These are phyloP conservation scores for Menidia menidia DNA, from an alignment of 2,797 vertebrate species.

Conservation along the genomic window DNA sequence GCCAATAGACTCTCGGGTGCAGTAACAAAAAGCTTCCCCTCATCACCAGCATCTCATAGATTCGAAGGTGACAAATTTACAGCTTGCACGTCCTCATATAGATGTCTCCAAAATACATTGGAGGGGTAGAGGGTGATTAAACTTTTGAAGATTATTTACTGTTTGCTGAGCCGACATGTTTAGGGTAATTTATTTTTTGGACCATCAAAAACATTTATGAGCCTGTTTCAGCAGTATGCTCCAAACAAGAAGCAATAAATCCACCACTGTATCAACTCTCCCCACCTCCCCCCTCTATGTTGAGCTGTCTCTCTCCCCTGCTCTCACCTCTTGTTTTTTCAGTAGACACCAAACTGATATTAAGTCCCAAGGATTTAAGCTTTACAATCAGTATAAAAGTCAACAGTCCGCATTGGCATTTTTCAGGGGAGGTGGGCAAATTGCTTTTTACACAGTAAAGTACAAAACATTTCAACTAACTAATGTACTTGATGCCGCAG, in stretches of 20 bases:
- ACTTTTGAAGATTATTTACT: conserved; percentile 76
- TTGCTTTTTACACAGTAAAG: conserved; percentile 34
- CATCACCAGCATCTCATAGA: conserved; percentile 18
- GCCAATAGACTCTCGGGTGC: conserved; percentile 19
- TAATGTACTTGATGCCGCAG: conserved; percentile 40
- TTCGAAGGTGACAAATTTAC: conserved; percentile 48
- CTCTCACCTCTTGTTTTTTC: conserved; percentile 48
- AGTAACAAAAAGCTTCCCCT: conserved; percentile 15
- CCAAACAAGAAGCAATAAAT: conserved; percentile 72
- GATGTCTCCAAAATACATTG: conserved; percentile 64
- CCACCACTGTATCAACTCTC: conserved; percentile 47
- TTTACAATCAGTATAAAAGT: conserved; percentile 61
- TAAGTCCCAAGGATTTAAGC: conserved; percentile 50
- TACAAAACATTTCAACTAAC: conserved; percentile 38
- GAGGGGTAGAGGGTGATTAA: conserved; percentile 65
- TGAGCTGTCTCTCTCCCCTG: conserved; percentile 28
- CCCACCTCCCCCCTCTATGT: conserved; percentile 10
- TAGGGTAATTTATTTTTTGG: conserved; percentile 73
- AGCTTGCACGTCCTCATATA: conserved; percentile 53
- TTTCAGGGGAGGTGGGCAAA: background rate
- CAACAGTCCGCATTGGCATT: conserved; percentile 54
- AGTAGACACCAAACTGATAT: conserved; percentile 34
- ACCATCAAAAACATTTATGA: conserved; percentile 81
- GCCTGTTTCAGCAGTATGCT: conserved; percentile 76
- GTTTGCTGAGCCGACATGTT: conserved; percentile 72